phyloP scores from a whole-genome alignment of 2,797 vertebrate species.

The Netta rufina region DNA sequence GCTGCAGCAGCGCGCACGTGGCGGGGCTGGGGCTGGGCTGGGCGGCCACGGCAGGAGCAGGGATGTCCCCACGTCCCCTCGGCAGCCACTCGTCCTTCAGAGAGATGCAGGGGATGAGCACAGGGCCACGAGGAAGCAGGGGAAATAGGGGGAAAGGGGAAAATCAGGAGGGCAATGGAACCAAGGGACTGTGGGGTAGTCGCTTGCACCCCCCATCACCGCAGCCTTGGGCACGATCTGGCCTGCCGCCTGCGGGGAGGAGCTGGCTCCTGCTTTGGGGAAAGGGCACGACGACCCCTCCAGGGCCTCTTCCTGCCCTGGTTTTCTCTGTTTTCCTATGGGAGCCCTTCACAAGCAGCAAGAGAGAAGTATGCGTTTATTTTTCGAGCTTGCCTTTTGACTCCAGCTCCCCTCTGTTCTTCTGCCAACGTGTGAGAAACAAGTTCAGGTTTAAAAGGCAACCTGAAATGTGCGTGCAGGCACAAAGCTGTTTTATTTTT shows the following conservation, averaged over 20 bases:
- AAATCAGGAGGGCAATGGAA: not conserved
- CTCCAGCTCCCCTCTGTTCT: conserved; percentile 68
- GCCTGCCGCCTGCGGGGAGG: not conserved
- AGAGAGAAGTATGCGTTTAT: conserved; percentile 69
- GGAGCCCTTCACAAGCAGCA: conserved; percentile 46
- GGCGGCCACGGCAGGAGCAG: not conserved
- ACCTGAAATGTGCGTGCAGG: conserved; percentile 71
- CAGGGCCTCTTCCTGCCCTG: conserved; percentile 56
- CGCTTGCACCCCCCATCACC: accelerated
- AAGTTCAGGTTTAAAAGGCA: conserved; percentile 74
- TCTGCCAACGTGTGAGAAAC: conserved; percentile 68
- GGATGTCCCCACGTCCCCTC: not conserved
- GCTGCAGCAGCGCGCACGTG: not conserved
- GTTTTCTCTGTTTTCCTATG: conserved; percentile 55
- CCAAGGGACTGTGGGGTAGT: not conserved
- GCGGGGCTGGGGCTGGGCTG: not conserved
- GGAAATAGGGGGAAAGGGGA: not conserved
- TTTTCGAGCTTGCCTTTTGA: conserved; percentile 71
- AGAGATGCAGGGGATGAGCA: accelerated
- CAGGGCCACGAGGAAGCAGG: not conserved
- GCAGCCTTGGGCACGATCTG: not conserved
- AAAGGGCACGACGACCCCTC: not conserved
- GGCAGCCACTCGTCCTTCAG: not conserved
- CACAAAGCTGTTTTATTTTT: conserved; percentile 69
- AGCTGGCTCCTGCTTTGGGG: not conserved